Base-by-base conservation (phyloP, 2,113 vertebrate genomes). In the Chlorodrepanis virens region DNA sequence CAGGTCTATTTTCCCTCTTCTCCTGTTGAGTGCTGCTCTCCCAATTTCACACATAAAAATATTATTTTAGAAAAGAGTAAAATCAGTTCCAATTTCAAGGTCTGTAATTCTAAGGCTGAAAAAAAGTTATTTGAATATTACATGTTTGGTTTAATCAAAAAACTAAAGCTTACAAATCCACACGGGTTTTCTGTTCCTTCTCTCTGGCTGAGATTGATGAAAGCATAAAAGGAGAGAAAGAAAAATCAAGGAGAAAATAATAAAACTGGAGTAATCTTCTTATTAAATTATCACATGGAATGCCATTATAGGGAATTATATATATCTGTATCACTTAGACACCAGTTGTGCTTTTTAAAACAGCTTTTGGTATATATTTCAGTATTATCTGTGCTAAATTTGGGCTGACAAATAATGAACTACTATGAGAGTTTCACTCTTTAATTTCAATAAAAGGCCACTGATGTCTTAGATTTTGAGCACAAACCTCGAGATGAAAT, bases 11-110 rank as follows among this genome's bases (percentile, higher is more conserved):
- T 95, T 67, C 19, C 18, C 56, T 42, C 57, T 53, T 84, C 63
- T 83, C n/a, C 53, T 39, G 76, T 37, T 75, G 83, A 72, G 72
- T 35, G 2, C 18, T 95, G 20, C 40, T 97, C 49, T 93, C 96
- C 40, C 81, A 94, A 77, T 90, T 94, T 95, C 89, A 74, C 74
- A 96, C 57, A 75, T 91, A 96, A 97, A 93, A 90, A 85, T 94
- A 93, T 83, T 97, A 68, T 93, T 70, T 60, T 70, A 95, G 37
- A 33, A 92, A 77, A 50, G 39, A 57, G 1, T 54, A 95, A 96
- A 96, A 96, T 94, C 82, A 95, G 54, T 87, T 97, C 29, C 70
- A 94, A 49, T 95, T 95, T 95, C 91, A 97, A 71, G 39, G 15
- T 72, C 35, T 91, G 18, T 87, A 90, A 86, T 91, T 88, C 69